Evolutionary conservation across 1,140 invertebrate species (phyloP).

Genomic region (Pogonognathellus flavescens): DNA sequence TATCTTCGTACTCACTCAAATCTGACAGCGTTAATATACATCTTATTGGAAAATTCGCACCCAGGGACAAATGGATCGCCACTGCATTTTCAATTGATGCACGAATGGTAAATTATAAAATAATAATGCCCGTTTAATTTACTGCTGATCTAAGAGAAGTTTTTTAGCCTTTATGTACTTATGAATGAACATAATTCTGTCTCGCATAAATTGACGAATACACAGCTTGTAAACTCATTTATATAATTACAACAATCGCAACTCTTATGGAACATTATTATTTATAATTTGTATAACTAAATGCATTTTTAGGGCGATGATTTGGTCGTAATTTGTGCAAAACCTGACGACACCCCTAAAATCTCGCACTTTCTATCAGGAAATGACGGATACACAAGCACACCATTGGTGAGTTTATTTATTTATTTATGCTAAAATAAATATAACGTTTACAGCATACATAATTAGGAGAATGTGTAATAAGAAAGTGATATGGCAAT

Average conservation of each 20-base stretch:
- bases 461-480: neutral
- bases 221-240: too few relatives aligned
- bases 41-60: neutral
- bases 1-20: neutral
- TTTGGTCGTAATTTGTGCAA: neutral
- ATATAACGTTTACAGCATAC: neutral
- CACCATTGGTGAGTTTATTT: neutral
- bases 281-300: neutral
- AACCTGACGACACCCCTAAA: neutral
- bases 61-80: neutral
- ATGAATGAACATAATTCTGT: too few relatives aligned
- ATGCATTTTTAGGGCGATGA: neutral
- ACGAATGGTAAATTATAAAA: neutral
- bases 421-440: neutral
- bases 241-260: too few relatives aligned
- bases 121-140: neutral
- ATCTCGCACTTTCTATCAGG: neutral
- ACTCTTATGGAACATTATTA: neutral
- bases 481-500: neutral
- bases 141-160: too few relatives aligned
- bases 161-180: too few relatives aligned
- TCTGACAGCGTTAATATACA: neutral
- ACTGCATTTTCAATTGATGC: neutral
- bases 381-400: neutral
- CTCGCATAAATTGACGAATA: too few relatives aligned